A percentile compares a stretch with the other conserved stretches of the same genome.
Conservation (phyloP, 2,113 vertebrate genomes). For the Hippolais icterina region DNA sequence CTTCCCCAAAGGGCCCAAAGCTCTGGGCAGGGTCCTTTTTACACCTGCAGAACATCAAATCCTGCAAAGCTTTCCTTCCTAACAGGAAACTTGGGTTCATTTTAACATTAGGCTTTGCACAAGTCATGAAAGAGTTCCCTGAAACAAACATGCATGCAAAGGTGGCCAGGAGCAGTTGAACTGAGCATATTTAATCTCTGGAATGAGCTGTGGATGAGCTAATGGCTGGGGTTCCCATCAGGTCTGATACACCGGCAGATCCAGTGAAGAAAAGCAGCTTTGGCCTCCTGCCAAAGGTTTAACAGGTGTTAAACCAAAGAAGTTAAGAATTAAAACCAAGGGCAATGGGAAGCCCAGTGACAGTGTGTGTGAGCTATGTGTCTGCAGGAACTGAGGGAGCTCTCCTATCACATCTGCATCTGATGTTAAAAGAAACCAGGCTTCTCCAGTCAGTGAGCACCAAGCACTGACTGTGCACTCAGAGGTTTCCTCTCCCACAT, state of each 20-base stretch:
- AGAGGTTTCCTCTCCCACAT: background rate
- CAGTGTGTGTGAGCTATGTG: background rate
- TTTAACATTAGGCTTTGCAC: background rate
- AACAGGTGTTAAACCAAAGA: background rate
- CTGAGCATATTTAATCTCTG: background rate
- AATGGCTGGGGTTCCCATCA: background rate
- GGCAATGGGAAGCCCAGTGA: background rate
- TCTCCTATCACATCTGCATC: background rate
- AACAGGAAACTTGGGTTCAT: background rate
- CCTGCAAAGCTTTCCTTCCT: background rate
- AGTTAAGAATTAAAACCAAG: background rate
- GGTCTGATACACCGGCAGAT: background rate
- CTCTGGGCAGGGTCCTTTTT: background rate
- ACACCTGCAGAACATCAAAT: background rate
- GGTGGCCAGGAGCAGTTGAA: rapidly evolving
- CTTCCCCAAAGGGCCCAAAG: background rate
- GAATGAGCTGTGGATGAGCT: background rate
- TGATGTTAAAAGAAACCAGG: rapidly evolving
- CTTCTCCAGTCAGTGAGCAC: background rate
- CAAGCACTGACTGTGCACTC: background rate
- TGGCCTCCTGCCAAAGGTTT: background rate
- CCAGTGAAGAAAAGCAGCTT: background rate
- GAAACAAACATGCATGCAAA: background rate
- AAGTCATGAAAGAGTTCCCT: background rate
- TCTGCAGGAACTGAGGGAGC: background rate